Conservation (phyloP, 2,888 invertebrate genomes). For the Drosophila ustulata region DNA sequence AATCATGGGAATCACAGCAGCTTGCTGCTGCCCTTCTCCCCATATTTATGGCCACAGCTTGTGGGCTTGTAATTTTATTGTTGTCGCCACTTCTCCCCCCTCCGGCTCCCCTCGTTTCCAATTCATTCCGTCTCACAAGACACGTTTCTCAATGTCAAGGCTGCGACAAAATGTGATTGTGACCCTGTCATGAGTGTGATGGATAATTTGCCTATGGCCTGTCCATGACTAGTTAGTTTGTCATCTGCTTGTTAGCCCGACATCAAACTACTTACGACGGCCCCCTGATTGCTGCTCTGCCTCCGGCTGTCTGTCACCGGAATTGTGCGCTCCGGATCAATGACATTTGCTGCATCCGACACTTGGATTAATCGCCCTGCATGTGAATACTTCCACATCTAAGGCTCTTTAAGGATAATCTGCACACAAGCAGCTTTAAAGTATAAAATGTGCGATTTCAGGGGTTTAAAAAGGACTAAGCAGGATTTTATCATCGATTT, state of each 20-base stretch:
- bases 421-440: neutral
- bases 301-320: constrained; percentile 1
- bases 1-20: constrained; percentile 69
- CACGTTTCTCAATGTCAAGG: constrained; percentile 61
- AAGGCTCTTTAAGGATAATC: neutral
- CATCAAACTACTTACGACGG: constrained; percentile 18
- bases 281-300: constrained; percentile 14
- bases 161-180: constrained; percentile 44
- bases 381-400: neutral
- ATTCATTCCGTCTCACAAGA: constrained; percentile 18
- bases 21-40: constrained; percentile 23
- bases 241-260: constrained; percentile 26
- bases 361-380: constrained; percentile 6
- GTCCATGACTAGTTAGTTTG: constrained; percentile 34
- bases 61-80: constrained; percentile 20
- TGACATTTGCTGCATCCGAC: constrained; percentile 4
- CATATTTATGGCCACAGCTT: constrained; percentile 7
- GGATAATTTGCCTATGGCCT: constrained; percentile 49
- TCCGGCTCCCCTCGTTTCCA: neutral
- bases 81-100: neutral
- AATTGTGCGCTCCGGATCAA: constrained; percentile 8
- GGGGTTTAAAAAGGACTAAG: too few species aligned
- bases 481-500: too few species aligned
- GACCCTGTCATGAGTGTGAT: constrained; percentile 42
- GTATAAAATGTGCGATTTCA: neutral